Base-by-base conservation (phyloP, 2,888 invertebrate genomes). In the Harpalus rubripes region DNA sequence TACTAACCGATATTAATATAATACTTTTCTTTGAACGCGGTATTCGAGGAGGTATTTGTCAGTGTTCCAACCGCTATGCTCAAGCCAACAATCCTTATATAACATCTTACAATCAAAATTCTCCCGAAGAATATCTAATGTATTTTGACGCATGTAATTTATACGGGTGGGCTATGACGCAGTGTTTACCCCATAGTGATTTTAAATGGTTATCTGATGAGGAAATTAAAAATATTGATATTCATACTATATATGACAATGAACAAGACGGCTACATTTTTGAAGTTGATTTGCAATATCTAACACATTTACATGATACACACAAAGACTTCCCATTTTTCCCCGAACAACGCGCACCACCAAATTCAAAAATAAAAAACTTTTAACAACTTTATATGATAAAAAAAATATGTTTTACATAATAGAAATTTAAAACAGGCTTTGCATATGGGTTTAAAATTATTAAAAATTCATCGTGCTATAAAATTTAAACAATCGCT, bases 391-490 rank as follows among this genome's bases (percentile, higher is more conserved):
- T 41, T 81, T 89, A 4, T 59, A 86, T 8, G 16, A 86, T 32
- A 90, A 89, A 76, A 39, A 87, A 87, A 52, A 90, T n/a, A 90
- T 86, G 86, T 90, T 0, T 89, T 90, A 86, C 89, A 90, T 68
- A 56, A 68, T 68, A 7, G 15, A 78, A 87, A 44, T 44, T 44
- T 87, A 80, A 86, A 89, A 10, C 87, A 88, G 85, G 44, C 10
- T 85, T 59, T 89, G n/a, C 74, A 87, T 61, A 74, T 79, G 32
- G 88, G 89, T 8, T 68, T 90, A n/a, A 86, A 84, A 84, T 72
- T 89, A 32, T 85, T 7, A 58, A 88, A 88, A 86, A 87, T 89
- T 59, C 87, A 90, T 87, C 87, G 88, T 85, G 86, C 88, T 18
- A 86, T 90, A 85, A 87, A 88, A 87, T 91, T 91, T 86, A 86